A percentile compares a stretch with the other conserved stretches of the same genome.
These are phyloP conservation scores for Drosophila seguyi DNA, from an alignment of 1,140 invertebrate genomes.

Conservation along the genomic window DNA sequence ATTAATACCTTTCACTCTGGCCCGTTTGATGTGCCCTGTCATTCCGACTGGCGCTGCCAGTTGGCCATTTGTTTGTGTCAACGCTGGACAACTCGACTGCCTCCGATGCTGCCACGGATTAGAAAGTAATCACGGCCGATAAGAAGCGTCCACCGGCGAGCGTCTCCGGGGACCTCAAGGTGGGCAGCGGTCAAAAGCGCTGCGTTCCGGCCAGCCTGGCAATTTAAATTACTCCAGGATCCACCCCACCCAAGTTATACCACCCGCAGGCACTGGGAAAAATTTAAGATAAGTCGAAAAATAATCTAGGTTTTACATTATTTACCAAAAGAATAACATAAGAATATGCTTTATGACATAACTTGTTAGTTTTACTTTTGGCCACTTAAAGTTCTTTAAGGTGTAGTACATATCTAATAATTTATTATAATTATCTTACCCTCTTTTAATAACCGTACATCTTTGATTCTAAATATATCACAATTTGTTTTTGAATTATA, in stretches of 20 bases:
- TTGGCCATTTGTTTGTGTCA: slow-evolving; percentile 80
- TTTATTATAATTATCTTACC: background rate
- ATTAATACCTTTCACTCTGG: slow-evolving; percentile 81
- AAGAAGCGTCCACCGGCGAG: slow-evolving; percentile 65
- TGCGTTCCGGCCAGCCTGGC: slow-evolving; percentile 52
- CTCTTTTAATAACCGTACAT: background rate
- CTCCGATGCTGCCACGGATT: slow-evolving; percentile 76
- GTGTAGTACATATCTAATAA: too few relatives aligned
- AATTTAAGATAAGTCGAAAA: background rate
- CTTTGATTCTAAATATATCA: background rate
- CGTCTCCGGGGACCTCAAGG: slow-evolving; percentile 67
- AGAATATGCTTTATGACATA: background rate
- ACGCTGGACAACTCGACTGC: slow-evolving; percentile 55
- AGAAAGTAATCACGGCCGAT: slow-evolving; percentile 83
- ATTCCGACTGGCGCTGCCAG: slow-evolving; percentile 53
- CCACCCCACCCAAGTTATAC: slow-evolving; percentile 22
- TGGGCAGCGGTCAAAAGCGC: slow-evolving; percentile 43
- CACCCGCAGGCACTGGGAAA: background rate
- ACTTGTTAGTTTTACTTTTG: background rate
- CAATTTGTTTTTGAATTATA: background rate
- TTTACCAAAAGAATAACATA: background rate
- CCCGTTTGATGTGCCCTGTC: slow-evolving; percentile 76
- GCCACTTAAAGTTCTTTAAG: background rate
- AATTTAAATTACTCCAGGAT: slow-evolving; percentile 68
- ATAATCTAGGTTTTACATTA: accelerated